phyloP scores from a whole-genome alignment of 2,888 invertebrate genomes.

The Macrophya alboannulata region DNA sequence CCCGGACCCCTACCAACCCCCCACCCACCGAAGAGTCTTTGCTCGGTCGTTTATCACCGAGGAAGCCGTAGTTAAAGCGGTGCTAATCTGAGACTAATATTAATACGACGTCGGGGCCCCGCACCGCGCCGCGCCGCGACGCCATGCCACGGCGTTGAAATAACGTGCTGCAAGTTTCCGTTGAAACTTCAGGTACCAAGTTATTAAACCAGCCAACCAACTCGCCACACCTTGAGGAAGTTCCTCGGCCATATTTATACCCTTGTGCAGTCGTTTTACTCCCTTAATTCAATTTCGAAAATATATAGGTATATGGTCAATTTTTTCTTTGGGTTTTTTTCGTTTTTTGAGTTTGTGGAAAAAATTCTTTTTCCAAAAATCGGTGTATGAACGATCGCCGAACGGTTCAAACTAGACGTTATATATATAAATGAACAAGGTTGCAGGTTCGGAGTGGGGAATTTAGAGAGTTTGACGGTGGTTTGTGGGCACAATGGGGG shows the following conservation, averaged over 20 bases:
- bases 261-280: neutral
- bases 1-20: neutral
- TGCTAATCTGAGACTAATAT: slow-evolving; percentile 55
- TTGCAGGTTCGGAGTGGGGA: neutral
- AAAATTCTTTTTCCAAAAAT: neutral
- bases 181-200: slow-evolving; percentile 50
- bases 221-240: slow-evolving; percentile 15
- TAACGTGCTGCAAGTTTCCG: slow-evolving; percentile 48
- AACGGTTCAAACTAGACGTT: neutral
- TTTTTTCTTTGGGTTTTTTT: neutral
- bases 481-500: neutral
- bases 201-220: slow-evolving; percentile 49
- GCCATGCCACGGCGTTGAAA: slow-evolving; percentile 29
- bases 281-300: neutral
- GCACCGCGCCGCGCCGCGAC: neutral
- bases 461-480: neutral
- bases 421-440: slow-evolving; percentile 3
- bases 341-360: too few relatives aligned
- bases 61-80: slow-evolving; percentile 51
- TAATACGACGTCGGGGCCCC: slow-evolving; percentile 51
- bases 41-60: slow-evolving; percentile 54
- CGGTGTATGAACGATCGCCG: neutral
- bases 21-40: slow-evolving; percentile 48
- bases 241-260: slow-evolving; percentile 7
- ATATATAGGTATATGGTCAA: neutral